Evolutionary conservation across 1,140 invertebrate species (phyloP), one percentile per base, ranked within the genome.

Genomic region (Drosophila ohnishii): DNA sequence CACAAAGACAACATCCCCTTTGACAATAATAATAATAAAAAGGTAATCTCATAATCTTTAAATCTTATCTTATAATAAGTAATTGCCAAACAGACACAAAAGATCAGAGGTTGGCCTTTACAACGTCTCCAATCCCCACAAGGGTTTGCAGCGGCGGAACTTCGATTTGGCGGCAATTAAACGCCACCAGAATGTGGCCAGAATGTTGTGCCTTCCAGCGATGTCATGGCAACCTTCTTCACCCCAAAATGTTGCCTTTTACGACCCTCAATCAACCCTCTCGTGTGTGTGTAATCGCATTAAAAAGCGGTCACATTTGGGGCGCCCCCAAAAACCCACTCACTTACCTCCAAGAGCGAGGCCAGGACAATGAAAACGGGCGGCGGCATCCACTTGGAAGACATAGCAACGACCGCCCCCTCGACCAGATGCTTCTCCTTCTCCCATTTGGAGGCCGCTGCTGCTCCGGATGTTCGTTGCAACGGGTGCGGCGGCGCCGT

Each of bases 311-410:
- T 62, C 69, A 57, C 75, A 53, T 58, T 58, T 45, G 57, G 65
- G 48, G 45, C 25, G n/a, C 71, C 51, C 11, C 16, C 39, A 61
- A 5, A 28, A 32, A 32, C 30, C 2, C 30, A 58, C 40, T 58
- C 35, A 93, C 94, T 94, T 90, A 97, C 97, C 95, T 98, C 97
- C 70, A 97, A 93, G 51, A 97, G 92, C 37, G 96, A 97, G 89
- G 97, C 95, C 80, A 96, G 93, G 45, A 97, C 93, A 82, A 98
- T 96, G 92, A 98, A 98, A 42, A 97, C 92, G 19, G 97, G 97
- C 19, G 97, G 97, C 19, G 97, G 97, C 47, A 97, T 96, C 80
- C 95, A 96, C 45, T 61, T 71, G 39, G 58, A 19, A 66, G 64
- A 14, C 35, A 56, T 35, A 39, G 19, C 35, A 8, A n/a, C 30